Evolutionary conservation across 2,113 vertebrate species (phyloP), one percentile per base, ranked within the genome.

Genomic region (Dunckerocampus dactyliophorus): DNA sequence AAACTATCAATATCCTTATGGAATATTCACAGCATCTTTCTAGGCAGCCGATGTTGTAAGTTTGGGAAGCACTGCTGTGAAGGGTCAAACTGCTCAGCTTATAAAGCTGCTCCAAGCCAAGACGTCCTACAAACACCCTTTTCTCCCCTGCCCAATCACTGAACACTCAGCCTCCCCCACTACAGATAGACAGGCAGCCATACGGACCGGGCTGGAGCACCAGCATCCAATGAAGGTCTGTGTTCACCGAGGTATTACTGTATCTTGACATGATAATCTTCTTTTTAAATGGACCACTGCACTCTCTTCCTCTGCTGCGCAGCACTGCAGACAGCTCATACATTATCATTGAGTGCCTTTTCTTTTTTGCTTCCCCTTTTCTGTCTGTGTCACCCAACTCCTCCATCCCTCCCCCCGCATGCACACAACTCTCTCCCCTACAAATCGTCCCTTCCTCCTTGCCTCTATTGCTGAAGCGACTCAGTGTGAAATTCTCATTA

Each of bases 221-320:
- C 57, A 45, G 49, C 64, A 72, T 20, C 63, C 65, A 70, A 67
- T 67, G 68, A 70, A 70, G 81, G 81, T 76, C 69, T 61, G 56
- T 82, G 80, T 75, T 84, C 79, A 77, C 59, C 8, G 75, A 84
- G 72, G 75, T 85, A 85, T 83, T 80, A 76, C 85, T 85, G 78
- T 81, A 81, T 87, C 85, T 81, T 89, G 85, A 90, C 86, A 83
- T 82, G 82, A 89, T 90, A 90, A 90, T 90, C 87, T 89, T 81
- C 84, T 84, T 86, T 89, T 84, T 79, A 86, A 85, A 88, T 90
- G 85, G 87, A 83, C 73, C 62, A 54, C 75, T 79, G 85, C 85
- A 49, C 79, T 72, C 63, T 72, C 74, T 65, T 55, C 60, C 56
- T 42, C 71, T 57, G 56, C 56, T 68, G 66, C 51, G 65, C 64